Evolutionary conservation across 2,888 invertebrate genomes (phyloP), one percentile per base, ranked within the genome.

Genomic region (Metallyticus violacea): DNA sequence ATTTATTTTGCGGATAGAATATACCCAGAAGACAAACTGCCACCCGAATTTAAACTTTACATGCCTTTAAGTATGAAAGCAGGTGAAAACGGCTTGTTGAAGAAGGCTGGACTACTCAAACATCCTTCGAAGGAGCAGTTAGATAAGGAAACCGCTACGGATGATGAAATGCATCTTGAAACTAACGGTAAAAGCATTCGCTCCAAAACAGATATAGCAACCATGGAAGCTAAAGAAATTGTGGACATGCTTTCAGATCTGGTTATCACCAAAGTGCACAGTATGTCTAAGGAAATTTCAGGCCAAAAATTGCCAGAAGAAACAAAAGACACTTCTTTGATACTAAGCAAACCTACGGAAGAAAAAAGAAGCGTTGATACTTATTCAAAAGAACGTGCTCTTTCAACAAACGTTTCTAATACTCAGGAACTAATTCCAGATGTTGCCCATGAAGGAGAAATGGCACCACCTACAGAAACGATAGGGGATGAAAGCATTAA

Each of bases 1-100:
- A 95, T 97, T 26, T 97, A 97, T 91, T 97, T 97, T 91, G 95
- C 96, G 7, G 97, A 97, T 91, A 92, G 97, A 93, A 90, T 97
- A 25, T 95, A 95, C 91, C 93, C 94, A 27, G 95, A 95, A 91
- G 95, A 95, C 89, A 94, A 95, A 90, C 91, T 95, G 88, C 95
- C 95, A 3, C 93, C 94, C 86, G 94, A 95, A 90, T 95, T 95
- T 91, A 95, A 95, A 90, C 91, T 95, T 77, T 95, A 94, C 90
- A 92, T 95, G 87, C 95, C 94, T 22, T 7, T 28, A 27, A n/a
- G 7, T 40, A 4, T 81, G 15, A 79, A 26, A 27, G 22, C 77
- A 7, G 26, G 22, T 26, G 7, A 77, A 30, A 84, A 27, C n/a
- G 40, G 40, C 1, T 0, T 1, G 1, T 1, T 0, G 15, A 40